Percentiles rank a stretch among this genome's conserved stretches.
phyloP scores from a whole-genome alignment of 2,797 vertebrate genomes.

The Xyrichtys novacula region DNA sequence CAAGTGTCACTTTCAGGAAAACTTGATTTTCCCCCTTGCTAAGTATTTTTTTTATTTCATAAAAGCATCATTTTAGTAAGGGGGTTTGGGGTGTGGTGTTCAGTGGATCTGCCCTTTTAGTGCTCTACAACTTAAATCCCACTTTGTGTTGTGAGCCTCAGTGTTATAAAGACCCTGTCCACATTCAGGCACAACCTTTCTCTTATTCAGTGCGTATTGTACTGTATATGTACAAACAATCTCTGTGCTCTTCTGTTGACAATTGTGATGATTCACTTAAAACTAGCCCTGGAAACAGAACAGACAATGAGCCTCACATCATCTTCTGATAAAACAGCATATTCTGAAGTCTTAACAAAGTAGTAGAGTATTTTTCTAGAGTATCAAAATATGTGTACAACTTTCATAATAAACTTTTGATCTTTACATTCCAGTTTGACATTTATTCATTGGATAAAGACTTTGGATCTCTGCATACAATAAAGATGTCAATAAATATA shows the following conservation, averaged over 20 bases:
- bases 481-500: background rate
- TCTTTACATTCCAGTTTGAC: slow-evolving; percentile 21
- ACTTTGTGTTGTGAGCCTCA: background rate
- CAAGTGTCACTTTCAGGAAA: slow-evolving; percentile 35
- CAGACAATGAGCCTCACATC: background rate
- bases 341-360: background rate
- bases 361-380: slow-evolving; percentile 1
- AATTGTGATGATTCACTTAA: background rate
- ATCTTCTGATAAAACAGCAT: slow-evolving; percentile 1
- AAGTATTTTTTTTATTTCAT: slow-evolving; percentile 13
- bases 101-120: slow-evolving; percentile 54
- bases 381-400: slow-evolving; percentile 30
- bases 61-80: slow-evolving; percentile 14
- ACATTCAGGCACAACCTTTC: background rate
- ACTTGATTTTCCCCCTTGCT: slow-evolving; percentile 19
- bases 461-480: slow-evolving; percentile 17
- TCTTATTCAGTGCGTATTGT: background rate
- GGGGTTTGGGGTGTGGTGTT: slow-evolving; percentile 15
- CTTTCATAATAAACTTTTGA: slow-evolving; percentile 6
- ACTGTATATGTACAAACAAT: background rate
- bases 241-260: background rate
- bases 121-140: background rate
- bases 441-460: slow-evolving; percentile 22
- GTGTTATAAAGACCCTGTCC: background rate
- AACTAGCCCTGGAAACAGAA: background rate